These are phyloP conservation scores for Eupithecia pulchellata DNA, from an alignment of 2,888 invertebrate species.

Conservation along the genomic window DNA sequence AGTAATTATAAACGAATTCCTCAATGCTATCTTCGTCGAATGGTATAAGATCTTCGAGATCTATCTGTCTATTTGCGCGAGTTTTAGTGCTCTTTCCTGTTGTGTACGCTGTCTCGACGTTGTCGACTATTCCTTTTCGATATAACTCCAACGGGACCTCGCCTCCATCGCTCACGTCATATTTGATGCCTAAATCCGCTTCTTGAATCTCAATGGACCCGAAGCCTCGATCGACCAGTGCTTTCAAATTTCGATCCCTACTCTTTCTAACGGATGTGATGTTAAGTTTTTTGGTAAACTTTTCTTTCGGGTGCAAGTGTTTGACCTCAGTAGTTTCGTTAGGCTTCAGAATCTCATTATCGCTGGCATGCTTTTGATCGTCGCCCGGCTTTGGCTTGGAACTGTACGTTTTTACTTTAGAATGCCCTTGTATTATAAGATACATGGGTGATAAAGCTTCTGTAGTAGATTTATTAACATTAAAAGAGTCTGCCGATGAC, in stretches of 20 bases:
- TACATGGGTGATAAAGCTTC: constrained; percentile 88
- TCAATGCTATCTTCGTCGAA: constrained; percentile 77
- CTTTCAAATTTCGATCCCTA: constrained; percentile 70
- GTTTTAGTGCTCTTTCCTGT: constrained; percentile 51
- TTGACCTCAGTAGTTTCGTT: constrained; percentile 84
- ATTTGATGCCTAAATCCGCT: constrained; percentile 84
- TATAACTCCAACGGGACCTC: constrained; percentile 84
- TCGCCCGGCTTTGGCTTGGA: constrained; percentile 81
- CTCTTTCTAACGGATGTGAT: constrained; percentile 58
- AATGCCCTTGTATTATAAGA: constrained; percentile 93
- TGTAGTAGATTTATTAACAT: constrained; percentile 60
- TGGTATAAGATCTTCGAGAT: constrained; percentile 75
- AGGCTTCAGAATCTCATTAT: constrained; percentile 83
- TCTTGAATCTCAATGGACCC: constrained; percentile 85
- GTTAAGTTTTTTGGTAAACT: constrained; percentile 63
- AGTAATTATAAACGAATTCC: constrained; percentile 72
- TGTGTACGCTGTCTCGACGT: constrained; percentile 72
- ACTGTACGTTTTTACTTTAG: constrained; percentile 93
- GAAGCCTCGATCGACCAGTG: constrained; percentile 71
- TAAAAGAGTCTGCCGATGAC: constrained; percentile 74
- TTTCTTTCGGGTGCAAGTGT: constrained; percentile 83
- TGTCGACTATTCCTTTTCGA: constrained; percentile 86
- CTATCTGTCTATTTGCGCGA: constrained; percentile 69
- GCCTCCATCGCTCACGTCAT: constrained; percentile 84
- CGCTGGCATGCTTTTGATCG: constrained; percentile 66